Evolutionary conservation across 2,888 invertebrate species (phyloP).

Genomic region (Zaprionus lineosus): DNA sequence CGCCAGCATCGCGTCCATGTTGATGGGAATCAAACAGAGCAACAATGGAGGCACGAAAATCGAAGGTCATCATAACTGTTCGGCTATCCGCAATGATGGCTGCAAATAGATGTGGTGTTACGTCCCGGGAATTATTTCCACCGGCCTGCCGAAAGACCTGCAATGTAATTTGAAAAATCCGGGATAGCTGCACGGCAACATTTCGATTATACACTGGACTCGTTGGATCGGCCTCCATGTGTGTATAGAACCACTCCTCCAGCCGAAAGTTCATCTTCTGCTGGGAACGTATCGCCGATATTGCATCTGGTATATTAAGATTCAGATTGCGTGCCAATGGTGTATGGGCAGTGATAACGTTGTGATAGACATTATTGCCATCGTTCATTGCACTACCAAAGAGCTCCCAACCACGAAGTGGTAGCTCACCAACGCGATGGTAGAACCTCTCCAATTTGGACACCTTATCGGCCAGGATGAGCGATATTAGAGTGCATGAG

Average conservation of each 20-base stretch:
- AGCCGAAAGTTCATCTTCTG: constrained; percentile 71
- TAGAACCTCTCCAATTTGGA: constrained; percentile 64
- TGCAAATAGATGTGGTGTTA: constrained; percentile 65
- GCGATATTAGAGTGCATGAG: constrained; percentile 86
- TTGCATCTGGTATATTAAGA: constrained; percentile 84
- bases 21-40: constrained; percentile 79
- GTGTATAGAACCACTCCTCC: constrained; percentile 80
- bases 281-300: constrained; percentile 81
- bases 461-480: constrained; percentile 84
- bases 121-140: constrained; percentile 21
- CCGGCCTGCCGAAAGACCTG: constrained; percentile 65
- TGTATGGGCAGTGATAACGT: constrained; percentile 78
- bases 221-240: constrained; percentile 73
- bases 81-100: constrained; percentile 79
- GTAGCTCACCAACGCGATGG: constrained; percentile 58
- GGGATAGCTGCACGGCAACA: constrained; percentile 69
- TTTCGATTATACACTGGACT: constrained; percentile 64
- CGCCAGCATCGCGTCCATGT: constrained; percentile 74
- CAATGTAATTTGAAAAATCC: constrained; percentile 72
- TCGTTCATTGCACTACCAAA: constrained; percentile 85
- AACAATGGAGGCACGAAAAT: constrained; percentile 70
- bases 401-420: constrained; percentile 82
- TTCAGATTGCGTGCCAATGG: constrained; percentile 83
- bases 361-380: constrained; percentile 85
- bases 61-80: constrained; percentile 75